Evolutionary conservation across 2,113 vertebrate genomes (phyloP).

Genomic region (Lasiurus borealis): DNA sequence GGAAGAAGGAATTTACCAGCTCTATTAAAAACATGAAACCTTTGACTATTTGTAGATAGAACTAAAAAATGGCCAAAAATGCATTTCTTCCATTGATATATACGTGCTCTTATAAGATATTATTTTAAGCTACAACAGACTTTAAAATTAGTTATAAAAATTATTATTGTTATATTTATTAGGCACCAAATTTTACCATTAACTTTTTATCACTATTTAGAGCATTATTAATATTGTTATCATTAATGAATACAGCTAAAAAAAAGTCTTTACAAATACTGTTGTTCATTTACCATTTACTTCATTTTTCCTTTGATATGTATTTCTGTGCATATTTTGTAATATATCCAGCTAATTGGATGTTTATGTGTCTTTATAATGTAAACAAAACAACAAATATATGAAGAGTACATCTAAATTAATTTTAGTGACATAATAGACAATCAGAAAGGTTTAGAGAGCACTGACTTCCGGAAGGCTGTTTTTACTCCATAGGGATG

Average conservation of each 20-base stretch:
- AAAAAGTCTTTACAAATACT: background rate
- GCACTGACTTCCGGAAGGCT: too few species aligned
- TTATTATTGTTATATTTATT: background rate
- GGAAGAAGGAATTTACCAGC: background rate
- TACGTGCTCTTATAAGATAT: background rate
- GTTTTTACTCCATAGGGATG: too few species aligned
- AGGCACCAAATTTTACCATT: background rate
- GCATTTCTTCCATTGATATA: background rate
- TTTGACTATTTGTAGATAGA: background rate
- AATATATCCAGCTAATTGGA: too few species aligned
- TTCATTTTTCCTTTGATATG: too few species aligned
- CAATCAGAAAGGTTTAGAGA: too few species aligned
- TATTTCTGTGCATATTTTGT: too few species aligned
- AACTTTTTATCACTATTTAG: background rate
- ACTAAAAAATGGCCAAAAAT: too few species aligned
- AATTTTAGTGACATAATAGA: too few species aligned
- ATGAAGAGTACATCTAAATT: too few species aligned
- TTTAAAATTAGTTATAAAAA: conserved; percentile 31
- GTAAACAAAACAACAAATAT: too few species aligned
- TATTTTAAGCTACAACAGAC: background rate
- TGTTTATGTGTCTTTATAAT: too few species aligned
- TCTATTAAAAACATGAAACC: background rate
- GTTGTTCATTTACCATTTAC: too few species aligned
- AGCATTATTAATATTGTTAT: background rate
- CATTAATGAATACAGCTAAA: background rate